Evolutionary conservation across 2,113 vertebrate species (phyloP).

Genomic region (Nicator chloris): DNA sequence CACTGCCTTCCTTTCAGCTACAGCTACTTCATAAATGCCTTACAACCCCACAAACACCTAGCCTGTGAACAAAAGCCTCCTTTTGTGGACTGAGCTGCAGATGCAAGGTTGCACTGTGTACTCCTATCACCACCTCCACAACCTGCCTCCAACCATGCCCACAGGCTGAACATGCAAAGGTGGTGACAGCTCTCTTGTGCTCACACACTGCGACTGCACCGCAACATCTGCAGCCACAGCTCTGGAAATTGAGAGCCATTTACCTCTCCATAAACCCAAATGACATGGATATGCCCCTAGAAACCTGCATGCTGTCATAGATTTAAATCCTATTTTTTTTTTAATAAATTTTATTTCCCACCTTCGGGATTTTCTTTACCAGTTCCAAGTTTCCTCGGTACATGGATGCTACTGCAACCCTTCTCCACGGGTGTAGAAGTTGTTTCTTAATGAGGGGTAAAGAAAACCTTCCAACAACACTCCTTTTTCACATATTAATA

Average conservation of each 20-base stretch:
- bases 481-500: background rate
- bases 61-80: background rate
- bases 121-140: background rate
- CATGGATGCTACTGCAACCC: background rate
- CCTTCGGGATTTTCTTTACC: background rate
- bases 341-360: no score
- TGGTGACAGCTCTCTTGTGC: accelerated
- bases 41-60: background rate
- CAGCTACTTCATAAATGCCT: background rate
- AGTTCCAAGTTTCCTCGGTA: background rate
- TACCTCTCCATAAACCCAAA: background rate
- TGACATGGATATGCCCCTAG: background rate
- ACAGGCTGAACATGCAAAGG: accelerated
- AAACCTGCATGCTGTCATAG: background rate
- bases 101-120: background rate
- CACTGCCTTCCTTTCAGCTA: background rate
- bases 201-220: accelerated
- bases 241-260: background rate
- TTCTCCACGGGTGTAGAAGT: background rate
- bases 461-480: background rate
- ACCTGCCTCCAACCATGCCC: background rate
- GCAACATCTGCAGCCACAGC: background rate
- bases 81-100: background rate
- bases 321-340: background rate
- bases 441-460: background rate